These are phyloP conservation scores for Rhagologus leucostigma DNA, from an alignment of 2,113 vertebrate species.

Conservation along the genomic window DNA sequence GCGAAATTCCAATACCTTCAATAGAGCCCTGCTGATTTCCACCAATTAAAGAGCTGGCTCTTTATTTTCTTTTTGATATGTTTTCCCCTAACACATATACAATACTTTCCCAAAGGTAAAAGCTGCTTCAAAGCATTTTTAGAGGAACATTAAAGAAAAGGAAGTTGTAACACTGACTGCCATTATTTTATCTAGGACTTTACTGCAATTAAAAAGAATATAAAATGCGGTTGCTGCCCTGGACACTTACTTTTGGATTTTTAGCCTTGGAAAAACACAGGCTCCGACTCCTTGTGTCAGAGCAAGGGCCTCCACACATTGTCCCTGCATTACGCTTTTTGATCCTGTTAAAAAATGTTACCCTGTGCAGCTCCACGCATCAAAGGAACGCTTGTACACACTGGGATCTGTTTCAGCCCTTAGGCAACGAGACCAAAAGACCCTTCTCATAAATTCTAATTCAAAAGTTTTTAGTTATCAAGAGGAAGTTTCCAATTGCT, in stretches of 20 bases:
- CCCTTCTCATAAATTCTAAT: constrained; percentile 75
- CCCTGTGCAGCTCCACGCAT: constrained; percentile 54
- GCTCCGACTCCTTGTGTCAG: constrained; percentile 51
- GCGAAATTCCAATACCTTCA: constrained; percentile 5
- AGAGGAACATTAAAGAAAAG: constrained; percentile 58
- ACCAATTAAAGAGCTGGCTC: constrained; percentile 23
- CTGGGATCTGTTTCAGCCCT: constrained; percentile 68
- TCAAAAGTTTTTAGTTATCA: constrained; percentile 72
- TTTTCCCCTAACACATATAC: constrained; percentile 36
- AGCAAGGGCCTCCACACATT: constrained; percentile 64
- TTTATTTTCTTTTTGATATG: constrained; percentile 50
- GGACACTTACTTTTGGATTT: constrained; percentile 49
- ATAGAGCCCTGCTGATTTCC: constrained; percentile 2
- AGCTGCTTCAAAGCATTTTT: constrained; percentile 59
- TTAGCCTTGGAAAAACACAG: constrained; percentile 54
- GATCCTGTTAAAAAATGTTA: constrained; percentile 71
- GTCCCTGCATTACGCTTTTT: constrained; percentile 64
- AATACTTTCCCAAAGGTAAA: constrained; percentile 56
- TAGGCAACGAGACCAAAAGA: constrained; percentile 59
- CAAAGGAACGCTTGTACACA: constrained; percentile 62
- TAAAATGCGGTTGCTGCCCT: constrained; percentile 33
- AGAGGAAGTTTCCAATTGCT: constrained; percentile 78
- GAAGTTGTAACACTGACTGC: constrained; percentile 58
- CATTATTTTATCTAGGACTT: constrained; percentile 61
- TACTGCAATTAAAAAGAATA: constrained; percentile 58